Base-by-base conservation (phyloP, 2,113 vertebrate species). In the Equus quagga region DNA sequence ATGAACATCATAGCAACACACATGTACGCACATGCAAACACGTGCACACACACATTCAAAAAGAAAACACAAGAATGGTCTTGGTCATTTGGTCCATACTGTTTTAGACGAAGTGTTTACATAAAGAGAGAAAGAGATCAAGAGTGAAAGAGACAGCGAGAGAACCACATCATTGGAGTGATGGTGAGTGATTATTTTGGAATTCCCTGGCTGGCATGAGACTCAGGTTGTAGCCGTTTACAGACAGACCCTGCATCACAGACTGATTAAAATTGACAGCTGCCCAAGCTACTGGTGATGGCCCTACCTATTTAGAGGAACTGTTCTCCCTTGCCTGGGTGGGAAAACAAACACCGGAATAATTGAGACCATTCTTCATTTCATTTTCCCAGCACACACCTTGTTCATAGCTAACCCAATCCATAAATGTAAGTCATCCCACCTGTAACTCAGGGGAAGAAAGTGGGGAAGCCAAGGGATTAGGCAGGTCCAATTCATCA, bases 401-500 rank as follows among this genome's bases (percentile, higher is more conserved):
- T 89, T 14, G 24, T 87, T 95, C 96, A 95, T 84, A 95, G 97
- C 92, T 64, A n/a, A 85, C 83, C 87, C 49, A 72, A 72, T 97
- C 94, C 92, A 96, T 98, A 97, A 95, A 95, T 92, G 80, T 97
- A 95, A 98, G 97, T 95, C 92, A 94, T 44, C 56, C 65, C 78
- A 92, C 73, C 95, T 96, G 70, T 97, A 97, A 98, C 92, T 97
- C 95, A 96, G 76, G n/a, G 83, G 80, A 97, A 97, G 95, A 95
- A 97, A 98, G 96, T 92, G 36, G 54, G 10, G 17, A 96, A 98
- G 98, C 95, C 97, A 97, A 67, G 49, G 54, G 65, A 96, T 95
- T 92, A 97, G 95, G 92, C 98, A 97, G 94, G 64, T 95, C 46
- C 75, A 79, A 98, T 98, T 92, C 87, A 96, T 98, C 97, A 97